Evolutionary conservation across 2,888 invertebrate genomes (phyloP).

Genomic region (Dicyrtoma fusca): DNA sequence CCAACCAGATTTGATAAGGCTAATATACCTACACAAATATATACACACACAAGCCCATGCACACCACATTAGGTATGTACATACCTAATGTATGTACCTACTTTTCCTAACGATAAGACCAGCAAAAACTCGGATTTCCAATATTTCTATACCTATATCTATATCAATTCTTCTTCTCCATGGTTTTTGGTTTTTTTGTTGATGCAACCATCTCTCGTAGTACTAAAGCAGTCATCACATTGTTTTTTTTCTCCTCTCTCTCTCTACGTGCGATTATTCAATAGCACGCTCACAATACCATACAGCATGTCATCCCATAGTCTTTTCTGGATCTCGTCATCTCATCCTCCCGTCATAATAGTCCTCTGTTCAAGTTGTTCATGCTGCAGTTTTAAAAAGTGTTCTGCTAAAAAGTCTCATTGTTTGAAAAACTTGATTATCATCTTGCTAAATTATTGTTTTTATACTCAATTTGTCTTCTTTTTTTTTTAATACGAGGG

Average conservation of each 20-base stretch:
- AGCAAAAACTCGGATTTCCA: background rate
- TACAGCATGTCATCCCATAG: too few species aligned
- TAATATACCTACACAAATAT: background rate
- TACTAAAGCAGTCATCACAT: background rate
- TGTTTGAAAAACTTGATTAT: constrained; percentile 25
- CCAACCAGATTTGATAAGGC: constrained; percentile 17
- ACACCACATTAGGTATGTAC: too few species aligned
- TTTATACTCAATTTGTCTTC: background rate
- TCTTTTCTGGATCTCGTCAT: too few species aligned
- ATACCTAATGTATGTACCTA: background rate
- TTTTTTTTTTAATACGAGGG: background rate
- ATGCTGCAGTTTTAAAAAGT: background rate
- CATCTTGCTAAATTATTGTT: constrained; percentile 25
- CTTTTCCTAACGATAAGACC: background rate
- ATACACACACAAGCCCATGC: too few species aligned
- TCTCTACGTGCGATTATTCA: too few species aligned
- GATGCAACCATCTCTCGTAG: too few species aligned
- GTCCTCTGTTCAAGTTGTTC: too few species aligned
- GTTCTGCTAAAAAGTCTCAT: constrained; percentile 11
- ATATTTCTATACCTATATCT: background rate
- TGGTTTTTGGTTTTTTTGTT: background rate
- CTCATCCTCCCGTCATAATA: too few species aligned
- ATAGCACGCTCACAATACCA: too few species aligned
- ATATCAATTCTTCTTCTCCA: background rate
- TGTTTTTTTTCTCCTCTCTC: background rate